A percentile compares a stretch with the other conserved stretches of the same genome.
These are phyloP conservation scores for Clostera curtula DNA, from an alignment of 2,888 invertebrate genomes.

Conservation along the genomic window DNA sequence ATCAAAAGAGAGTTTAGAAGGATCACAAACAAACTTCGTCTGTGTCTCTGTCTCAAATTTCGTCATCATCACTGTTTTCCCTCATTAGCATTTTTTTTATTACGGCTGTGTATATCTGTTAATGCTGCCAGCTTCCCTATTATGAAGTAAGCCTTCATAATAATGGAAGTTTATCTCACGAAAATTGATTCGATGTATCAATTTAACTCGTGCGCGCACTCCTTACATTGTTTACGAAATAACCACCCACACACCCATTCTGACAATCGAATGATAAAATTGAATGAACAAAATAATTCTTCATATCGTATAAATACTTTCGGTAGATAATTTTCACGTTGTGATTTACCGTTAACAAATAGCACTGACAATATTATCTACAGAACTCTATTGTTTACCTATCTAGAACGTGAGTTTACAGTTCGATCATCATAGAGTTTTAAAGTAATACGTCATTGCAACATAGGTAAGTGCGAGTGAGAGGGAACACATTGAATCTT, in stretches of 20 bases:
- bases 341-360: slow-evolving; percentile 6
- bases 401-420: slow-evolving; percentile 18
- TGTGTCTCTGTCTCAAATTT: too few relatives aligned
- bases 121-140: too few relatives aligned
- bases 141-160: too few relatives aligned
- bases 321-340: slow-evolving; percentile 1
- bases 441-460: slow-evolving; percentile 15
- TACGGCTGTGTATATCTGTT: too few relatives aligned
- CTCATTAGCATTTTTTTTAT: too few relatives aligned
- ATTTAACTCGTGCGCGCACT: too few relatives aligned
- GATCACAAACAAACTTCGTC: too few relatives aligned
- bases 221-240: background rate
- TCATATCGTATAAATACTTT: background rate
- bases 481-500: slow-evolving; percentile 29
- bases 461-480: slow-evolving; percentile 30
- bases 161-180: too few relatives aligned
- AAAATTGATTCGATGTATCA: too few relatives aligned
- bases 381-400: slow-evolving; percentile 19
- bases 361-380: slow-evolving; percentile 20
- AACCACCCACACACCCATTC: background rate
- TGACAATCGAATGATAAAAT: background rate
- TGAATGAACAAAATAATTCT: background rate
- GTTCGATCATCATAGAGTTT: slow-evolving; percentile 15
- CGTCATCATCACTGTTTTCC: too few relatives aligned
- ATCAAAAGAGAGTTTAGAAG: too few relatives aligned